Conservation (phyloP, 2,888 invertebrate genomes). For the Agapostemon virescens region DNA sequence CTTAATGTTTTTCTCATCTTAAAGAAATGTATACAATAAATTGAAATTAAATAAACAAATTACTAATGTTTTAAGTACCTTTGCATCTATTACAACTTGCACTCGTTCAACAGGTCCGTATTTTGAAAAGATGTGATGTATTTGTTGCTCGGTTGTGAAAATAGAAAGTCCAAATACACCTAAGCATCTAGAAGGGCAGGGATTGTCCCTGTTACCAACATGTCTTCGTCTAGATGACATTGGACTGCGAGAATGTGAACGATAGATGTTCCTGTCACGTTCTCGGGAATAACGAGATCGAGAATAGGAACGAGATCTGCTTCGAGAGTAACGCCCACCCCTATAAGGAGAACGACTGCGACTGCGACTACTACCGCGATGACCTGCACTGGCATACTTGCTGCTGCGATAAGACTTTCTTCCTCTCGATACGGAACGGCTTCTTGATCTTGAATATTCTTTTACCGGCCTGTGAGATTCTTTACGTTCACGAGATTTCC, state of each 20-base stretch:
- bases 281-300: constrained; percentile 83
- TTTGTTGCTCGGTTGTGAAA: constrained; percentile 94
- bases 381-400: constrained; percentile 72
- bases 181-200: constrained; percentile 92
- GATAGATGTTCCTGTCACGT: constrained; percentile 83
- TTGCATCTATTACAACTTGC: constrained; percentile 97
- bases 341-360: constrained; percentile 85
- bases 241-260: constrained; percentile 88
- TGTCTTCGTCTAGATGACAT: constrained; percentile 91
- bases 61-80: constrained; percentile 82
- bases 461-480: constrained; percentile 76
- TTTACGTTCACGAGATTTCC: constrained; percentile 77
- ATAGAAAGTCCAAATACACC: constrained; percentile 97
- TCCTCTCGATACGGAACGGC: constrained; percentile 78
- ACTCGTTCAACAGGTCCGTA: constrained; percentile 96
- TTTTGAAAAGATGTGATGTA: constrained; percentile 95
- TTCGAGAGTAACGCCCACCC: constrained; percentile 84
- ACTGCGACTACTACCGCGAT: constrained; percentile 80
- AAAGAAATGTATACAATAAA: background rate
- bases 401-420: constrained; percentile 77
- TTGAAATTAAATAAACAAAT: background rate
- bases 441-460: constrained; percentile 79
- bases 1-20: background rate
- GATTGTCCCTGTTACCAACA: constrained; percentile 91
- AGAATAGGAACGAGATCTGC: constrained; percentile 83